phyloP scores from a whole-genome alignment of 1,140 invertebrate genomes.

The Zeugodacus cucurbitae region DNA sequence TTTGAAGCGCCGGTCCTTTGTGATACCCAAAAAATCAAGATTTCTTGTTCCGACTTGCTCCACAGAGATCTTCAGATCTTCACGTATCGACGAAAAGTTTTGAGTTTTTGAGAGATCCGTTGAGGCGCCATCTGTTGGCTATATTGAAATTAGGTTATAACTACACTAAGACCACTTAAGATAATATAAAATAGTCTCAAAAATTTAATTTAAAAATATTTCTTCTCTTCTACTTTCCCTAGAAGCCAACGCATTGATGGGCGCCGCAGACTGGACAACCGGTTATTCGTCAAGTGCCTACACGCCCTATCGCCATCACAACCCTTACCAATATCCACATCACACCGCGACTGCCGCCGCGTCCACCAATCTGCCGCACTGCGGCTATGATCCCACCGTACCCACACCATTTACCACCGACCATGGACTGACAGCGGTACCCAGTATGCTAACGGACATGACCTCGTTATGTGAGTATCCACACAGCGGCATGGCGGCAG shows the following conservation, averaged over 20 bases:
- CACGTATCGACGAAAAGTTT: no score
- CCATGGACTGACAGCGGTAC: slow-evolving; percentile 57
- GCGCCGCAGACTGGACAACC: slow-evolving; percentile 66
- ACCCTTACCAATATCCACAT: slow-evolving; percentile 62
- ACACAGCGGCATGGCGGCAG: slow-evolving; percentile 56
- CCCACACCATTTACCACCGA: slow-evolving; percentile 46
- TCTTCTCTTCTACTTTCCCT: slow-evolving; percentile 35
- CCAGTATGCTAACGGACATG: slow-evolving; percentile 61
- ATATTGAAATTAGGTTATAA: no score
- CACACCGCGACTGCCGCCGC: slow-evolving; percentile 33
- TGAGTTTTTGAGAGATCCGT: no score
- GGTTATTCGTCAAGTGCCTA: slow-evolving; percentile 49
- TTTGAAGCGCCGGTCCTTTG: no score
- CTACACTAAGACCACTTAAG: no score
- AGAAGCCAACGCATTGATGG: slow-evolving; percentile 66
- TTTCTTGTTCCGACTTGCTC: no score
- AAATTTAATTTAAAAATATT: neutral
- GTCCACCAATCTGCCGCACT: slow-evolving; percentile 43
- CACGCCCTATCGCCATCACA: slow-evolving; percentile 59
- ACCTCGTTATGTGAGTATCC: slow-evolving; percentile 64
- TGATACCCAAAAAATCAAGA: no score
- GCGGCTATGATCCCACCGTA: slow-evolving; percentile 54
- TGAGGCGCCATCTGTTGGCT: no score
- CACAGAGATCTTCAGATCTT: no score
- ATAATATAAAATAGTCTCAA: no score